phyloP scores from a whole-genome alignment of 2,888 invertebrate species.

The Ennomos erosarius region DNA sequence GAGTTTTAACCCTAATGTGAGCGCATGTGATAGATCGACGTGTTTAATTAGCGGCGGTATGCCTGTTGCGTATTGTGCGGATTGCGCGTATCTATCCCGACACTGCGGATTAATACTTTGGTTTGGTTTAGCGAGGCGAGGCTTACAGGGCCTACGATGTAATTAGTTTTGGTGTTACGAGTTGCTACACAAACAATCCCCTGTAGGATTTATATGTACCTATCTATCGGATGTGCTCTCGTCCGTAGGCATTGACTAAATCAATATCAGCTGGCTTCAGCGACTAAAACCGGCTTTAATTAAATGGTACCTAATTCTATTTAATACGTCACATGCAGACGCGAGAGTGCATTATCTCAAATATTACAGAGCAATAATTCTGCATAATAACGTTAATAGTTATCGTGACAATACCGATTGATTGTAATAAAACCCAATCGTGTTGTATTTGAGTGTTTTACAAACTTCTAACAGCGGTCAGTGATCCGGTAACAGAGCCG shows the following conservation, averaged over 20 bases:
- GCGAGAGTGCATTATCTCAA: conserved; percentile 4
- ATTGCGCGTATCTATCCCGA: conserved; percentile 41
- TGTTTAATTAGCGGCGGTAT: conserved; percentile 41
- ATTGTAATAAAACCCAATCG: conserved; percentile 3
- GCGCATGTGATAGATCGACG: conserved; percentile 37
- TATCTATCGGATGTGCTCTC: conserved; percentile 14
- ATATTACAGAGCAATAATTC: too few species aligned
- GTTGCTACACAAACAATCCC: conserved; percentile 47
- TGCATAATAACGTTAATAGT: neutral
- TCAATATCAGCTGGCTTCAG: conserved; percentile 22
- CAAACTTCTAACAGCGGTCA: conserved; percentile 13
- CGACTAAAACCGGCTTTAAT: conserved; percentile 17
- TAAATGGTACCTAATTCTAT: conserved; percentile 13
- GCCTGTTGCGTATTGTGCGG: conserved; percentile 42
- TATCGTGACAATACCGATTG: conserved; percentile 1
- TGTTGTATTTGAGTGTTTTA: conserved; percentile 10
- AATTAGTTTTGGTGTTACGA: conserved; percentile 58
- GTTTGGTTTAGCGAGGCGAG: conserved; percentile 52
- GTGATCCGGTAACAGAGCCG: conserved; percentile 18
- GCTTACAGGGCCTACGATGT: conserved; percentile 58
- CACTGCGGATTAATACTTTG: conserved; percentile 52
- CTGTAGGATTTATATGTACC: conserved; percentile 28
- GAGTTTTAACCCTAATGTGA: conserved; percentile 25
- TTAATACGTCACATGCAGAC: conserved; percentile 14
- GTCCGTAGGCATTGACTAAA: conserved; percentile 21